A percentile compares a stretch with the other conserved stretches of the same genome.
Evolutionary conservation across 2,888 invertebrate genomes (phyloP).

Genomic region (Bimastos eiseni): DNA sequence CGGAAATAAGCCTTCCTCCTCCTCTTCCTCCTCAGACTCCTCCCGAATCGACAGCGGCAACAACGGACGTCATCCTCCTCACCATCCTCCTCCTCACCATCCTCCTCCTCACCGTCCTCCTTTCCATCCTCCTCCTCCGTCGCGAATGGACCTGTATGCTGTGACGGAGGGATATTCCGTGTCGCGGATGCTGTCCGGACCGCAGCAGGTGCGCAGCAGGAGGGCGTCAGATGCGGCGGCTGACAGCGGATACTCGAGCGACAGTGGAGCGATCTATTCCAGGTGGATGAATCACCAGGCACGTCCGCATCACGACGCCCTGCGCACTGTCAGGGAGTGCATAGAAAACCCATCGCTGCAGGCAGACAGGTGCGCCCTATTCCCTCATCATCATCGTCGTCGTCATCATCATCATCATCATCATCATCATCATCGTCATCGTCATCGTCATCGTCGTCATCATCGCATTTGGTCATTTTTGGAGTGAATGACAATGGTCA

Average conservation of each 20-base stretch:
- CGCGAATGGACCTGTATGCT: background rate
- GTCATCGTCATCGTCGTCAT: no score
- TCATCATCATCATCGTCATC: background rate
- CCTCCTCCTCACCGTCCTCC: no score
- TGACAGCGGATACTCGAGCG: constrained; percentile 7
- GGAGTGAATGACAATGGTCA: no score
- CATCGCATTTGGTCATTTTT: no score
- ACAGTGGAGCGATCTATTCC: background rate
- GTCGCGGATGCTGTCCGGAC: background rate
- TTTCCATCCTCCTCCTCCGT: no score
- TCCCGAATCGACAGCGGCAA: background rate
- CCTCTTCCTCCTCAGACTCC: no score
- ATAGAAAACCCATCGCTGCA: background rate
- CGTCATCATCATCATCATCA: background rate
- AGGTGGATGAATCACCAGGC: background rate
- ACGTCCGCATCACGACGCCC: background rate
- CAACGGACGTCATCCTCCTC: background rate
- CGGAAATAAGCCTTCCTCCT: no score
- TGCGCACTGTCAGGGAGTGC: background rate
- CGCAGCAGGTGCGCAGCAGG: no score
- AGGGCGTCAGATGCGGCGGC: background rate
- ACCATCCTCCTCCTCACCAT: no score
- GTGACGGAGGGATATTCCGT: background rate
- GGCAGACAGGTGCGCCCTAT: background rate
- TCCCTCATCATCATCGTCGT: no score